Evolutionary conservation across 1,140 invertebrate species (phyloP).

Genomic region (Cydia strobilella): DNA sequence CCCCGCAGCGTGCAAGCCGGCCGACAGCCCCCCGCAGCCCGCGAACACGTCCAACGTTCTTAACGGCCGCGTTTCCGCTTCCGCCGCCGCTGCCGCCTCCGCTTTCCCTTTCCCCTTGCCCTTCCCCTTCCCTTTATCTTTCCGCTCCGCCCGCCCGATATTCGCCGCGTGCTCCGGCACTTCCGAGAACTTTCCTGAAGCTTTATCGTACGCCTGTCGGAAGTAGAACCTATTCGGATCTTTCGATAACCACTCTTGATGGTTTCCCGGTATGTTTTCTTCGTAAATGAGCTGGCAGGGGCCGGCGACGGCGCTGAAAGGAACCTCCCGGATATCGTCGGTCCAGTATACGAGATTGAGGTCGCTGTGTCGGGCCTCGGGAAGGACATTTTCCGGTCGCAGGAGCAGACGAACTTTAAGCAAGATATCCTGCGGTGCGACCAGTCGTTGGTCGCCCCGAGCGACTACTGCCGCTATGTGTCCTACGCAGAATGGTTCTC

Average conservation of each 20-base stretch:
- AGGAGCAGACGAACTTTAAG: conserved; percentile 87
- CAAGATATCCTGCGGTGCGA: conserved; percentile 82
- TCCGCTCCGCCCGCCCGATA: conserved; percentile 83
- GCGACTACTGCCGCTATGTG: conserved; percentile 83
- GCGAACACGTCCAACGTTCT: conserved; percentile 92
- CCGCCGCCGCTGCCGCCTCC: conserved; percentile 58
- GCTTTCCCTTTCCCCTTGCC: conserved; percentile 77
- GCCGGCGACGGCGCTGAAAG: conserved; percentile 69
- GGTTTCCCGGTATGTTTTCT: conserved; percentile 70
- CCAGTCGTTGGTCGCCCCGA: conserved; percentile 75
- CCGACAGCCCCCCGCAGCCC: conserved; percentile 90
- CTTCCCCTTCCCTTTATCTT: conserved; percentile 86
- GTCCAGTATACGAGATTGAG: conserved; percentile 90
- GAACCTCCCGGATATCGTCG: conserved; percentile 83
- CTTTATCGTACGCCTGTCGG: conserved; percentile 84
- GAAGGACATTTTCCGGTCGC: conserved; percentile 87
- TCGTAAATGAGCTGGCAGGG: conserved; percentile 66
- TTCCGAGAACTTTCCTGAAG: conserved; percentile 82
- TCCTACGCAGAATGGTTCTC: conserved; percentile 88
- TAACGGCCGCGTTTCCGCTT: conserved; percentile 78
- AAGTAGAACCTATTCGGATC: conserved; percentile 90
- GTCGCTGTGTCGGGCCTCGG: conserved; percentile 86
- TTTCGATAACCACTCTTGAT: conserved; percentile 83
- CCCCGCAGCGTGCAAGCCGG: conserved; percentile 87
- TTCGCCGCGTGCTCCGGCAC: conserved; percentile 82